Evolutionary conservation across 2,797 vertebrate species (phyloP), one percentile per base, ranked within the genome.

Genomic region (Chaetophractus vellerosus): DNA sequence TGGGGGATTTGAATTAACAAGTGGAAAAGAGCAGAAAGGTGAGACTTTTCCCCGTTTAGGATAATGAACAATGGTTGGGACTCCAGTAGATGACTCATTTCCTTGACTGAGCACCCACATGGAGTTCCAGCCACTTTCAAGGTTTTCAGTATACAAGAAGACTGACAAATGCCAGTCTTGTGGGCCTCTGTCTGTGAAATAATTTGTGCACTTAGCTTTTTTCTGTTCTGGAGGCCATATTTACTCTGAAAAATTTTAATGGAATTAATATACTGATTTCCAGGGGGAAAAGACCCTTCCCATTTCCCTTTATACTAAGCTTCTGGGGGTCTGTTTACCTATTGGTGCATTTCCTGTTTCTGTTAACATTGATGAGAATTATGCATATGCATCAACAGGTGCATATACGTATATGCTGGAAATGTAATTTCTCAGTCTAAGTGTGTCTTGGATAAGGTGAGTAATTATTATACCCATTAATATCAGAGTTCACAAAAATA

Each of bases 381-480:
- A 91, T 41, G 78, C 33, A 14, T 83, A 88, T 76, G 71, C 48
- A 71, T 88, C 9, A 5, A 66, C 31, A 21, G 52, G 50, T 68
- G 19, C 2, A 16, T 63, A 55, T 33, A 31, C 18, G 74, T 81
- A 78, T 85, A 86, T 90, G 74, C 38, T 92, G 38, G 66, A 8
- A 72, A 85, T 87, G 96, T 83, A 88, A 95, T 95, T 96, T 96
- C 85, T 90, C 93, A 92, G 59, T 88, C 76, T 87, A 94, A 33
- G 71, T 95, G 24, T 93, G 71, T 83, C 76, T 96, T 91, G 75
- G 75, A 59, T 91, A 93, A 93, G 61, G 84, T 36, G 94, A 84
- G 57, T 94, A 95, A 90, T 95, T 87, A 96, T 90, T 96, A 90
- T 95, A 88, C n/a, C 83, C 75, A 63, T 87, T 96, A 92, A 96